A percentile compares a stretch with the other conserved stretches of the same genome.
Conservation (phyloP, 1,140 invertebrate genomes). For the Caenorhabditis latens region DNA sequence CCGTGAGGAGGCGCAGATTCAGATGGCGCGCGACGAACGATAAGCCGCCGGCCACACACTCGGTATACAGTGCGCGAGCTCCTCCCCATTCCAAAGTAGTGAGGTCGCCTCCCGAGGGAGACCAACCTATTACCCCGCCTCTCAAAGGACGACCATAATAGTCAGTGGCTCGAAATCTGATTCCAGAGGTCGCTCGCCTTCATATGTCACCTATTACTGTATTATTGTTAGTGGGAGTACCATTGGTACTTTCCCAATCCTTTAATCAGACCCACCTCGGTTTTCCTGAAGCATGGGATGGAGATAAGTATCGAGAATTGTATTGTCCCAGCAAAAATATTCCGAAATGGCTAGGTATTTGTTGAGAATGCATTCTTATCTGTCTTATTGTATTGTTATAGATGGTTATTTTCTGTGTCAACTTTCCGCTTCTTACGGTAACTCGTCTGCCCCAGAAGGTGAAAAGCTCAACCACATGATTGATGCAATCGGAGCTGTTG, state of each 20-base stretch:
- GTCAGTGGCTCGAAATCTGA: constrained; percentile 52
- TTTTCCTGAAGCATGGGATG: constrained; percentile 77
- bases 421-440: constrained; percentile 76
- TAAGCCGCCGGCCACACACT: constrained; percentile 48
- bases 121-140: constrained; percentile 32
- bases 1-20: constrained; percentile 54
- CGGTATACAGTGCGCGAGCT: constrained; percentile 43
- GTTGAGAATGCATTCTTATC: not conserved
- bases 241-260: constrained; percentile 35
- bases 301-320: constrained; percentile 75
- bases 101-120: not conserved
- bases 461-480: constrained; percentile 76
- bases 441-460: constrained; percentile 70
- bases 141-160: constrained; percentile 47
- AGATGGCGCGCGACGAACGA: constrained; percentile 54
- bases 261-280: constrained; percentile 69
- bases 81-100: constrained; percentile 49
- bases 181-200: constrained; percentile 51
- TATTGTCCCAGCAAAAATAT: constrained; percentile 77
- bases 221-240: constrained; percentile 30
- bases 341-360: constrained; percentile 74
- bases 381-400: constrained; percentile 54
- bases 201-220: constrained; percentile 48
- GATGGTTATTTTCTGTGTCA: constrained; percentile 77
- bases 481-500: constrained; percentile 76